Conservation (phyloP, 2,888 invertebrate species). For the Lamproptera curius region DNA sequence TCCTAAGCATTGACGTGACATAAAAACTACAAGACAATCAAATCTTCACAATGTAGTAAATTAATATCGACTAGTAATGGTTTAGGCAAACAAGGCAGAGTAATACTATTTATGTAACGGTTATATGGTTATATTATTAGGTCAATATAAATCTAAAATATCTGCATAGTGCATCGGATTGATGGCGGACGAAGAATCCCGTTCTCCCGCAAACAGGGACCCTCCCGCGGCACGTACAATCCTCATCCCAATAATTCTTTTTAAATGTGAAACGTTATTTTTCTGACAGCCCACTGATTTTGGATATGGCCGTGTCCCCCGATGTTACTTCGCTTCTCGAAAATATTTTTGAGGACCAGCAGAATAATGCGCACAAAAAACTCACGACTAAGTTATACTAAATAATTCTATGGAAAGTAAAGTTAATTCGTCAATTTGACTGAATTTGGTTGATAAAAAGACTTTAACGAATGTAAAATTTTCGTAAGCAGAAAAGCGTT, state of each 20-base stretch:
- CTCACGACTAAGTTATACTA: neutral
- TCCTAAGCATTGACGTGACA: too few relatives aligned
- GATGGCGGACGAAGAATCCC: too few relatives aligned
- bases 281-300: slow-evolving; percentile 58
- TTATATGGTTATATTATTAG: too few relatives aligned
- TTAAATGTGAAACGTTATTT: slow-evolving; percentile 68
- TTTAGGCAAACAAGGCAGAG: too few relatives aligned
- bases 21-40: too few relatives aligned
- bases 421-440: neutral
- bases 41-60: too few relatives aligned
- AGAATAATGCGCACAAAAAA: neutral
- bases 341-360: slow-evolving; percentile 16
- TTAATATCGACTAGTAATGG: too few relatives aligned
- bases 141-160: too few relatives aligned
- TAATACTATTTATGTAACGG: neutral
- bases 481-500: too few relatives aligned
- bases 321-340: slow-evolving; percentile 42
- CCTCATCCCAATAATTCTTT: slow-evolving; percentile 63
- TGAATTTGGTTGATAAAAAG: too few relatives aligned
- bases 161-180: too few relatives aligned
- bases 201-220: slow-evolving; percentile 16
- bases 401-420: neutral
- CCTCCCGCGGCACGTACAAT: slow-evolving; percentile 49
- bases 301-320: slow-evolving; percentile 36
- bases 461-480: too few relatives aligned